These are phyloP conservation scores for Neuroscelio doddi DNA, from an alignment of 2,888 invertebrate genomes.

Conservation along the genomic window DNA sequence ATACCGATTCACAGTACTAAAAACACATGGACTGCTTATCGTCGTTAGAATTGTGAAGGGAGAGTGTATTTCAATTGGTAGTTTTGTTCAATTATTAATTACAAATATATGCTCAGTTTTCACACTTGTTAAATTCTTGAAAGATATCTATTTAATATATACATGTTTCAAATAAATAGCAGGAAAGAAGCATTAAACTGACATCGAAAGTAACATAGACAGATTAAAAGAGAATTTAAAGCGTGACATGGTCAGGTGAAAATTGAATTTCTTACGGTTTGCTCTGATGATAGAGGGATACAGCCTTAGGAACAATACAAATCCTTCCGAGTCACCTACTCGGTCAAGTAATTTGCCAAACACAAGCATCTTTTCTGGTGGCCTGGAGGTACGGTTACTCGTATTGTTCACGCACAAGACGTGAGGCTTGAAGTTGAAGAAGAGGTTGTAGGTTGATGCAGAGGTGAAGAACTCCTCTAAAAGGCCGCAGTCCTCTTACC, in stretches of 20 bases:
- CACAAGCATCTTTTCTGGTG: constrained; percentile 11
- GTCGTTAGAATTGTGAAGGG: no score
- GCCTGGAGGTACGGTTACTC: constrained; percentile 17
- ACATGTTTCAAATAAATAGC: no score
- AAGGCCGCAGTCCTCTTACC: not conserved
- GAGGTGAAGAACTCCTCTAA: constrained; percentile 8
- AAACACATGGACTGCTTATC: no score
- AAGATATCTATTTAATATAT: no score
- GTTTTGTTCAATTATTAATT: no score
- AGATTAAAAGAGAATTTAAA: constrained; percentile 11
- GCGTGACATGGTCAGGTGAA: constrained; percentile 15
- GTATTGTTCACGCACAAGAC: constrained; percentile 20
- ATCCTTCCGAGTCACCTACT: constrained; percentile 26
- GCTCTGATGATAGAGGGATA: constrained; percentile 6
- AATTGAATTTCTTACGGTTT: constrained; percentile 7
- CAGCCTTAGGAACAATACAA: constrained; percentile 15
- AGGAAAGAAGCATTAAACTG: not conserved
- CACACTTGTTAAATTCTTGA: no score
- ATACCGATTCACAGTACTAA: no score
- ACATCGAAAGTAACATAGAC: constrained; percentile 8
- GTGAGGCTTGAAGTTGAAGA: constrained; percentile 1
- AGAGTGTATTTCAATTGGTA: no score
- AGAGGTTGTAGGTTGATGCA: not conserved
- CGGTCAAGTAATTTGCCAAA: constrained; percentile 29
- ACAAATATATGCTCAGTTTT: no score